A percentile compares a stretch with the other conserved stretches of the same genome.
phyloP scores from a whole-genome alignment of 2,797 vertebrate genomes.

The Liparis tanakae region DNA sequence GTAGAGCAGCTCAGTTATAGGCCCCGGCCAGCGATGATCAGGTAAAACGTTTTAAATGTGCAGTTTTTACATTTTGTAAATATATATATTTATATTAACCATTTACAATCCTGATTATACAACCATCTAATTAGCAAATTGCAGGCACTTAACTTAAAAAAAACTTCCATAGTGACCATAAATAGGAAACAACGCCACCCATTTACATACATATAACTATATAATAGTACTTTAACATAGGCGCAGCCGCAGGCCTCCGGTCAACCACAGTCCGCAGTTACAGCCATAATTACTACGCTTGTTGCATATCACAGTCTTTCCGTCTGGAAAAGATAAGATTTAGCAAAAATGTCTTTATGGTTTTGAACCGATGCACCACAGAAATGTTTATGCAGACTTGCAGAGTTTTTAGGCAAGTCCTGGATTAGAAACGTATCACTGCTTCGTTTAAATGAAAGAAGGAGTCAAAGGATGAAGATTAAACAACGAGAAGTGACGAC shows the following conservation, averaged over 20 bases:
- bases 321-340: constrained; percentile 68
- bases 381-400: constrained; percentile 66
- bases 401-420: constrained; percentile 57
- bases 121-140: constrained; percentile 69
- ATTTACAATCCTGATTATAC: constrained; percentile 78
- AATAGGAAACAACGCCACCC: constrained; percentile 65
- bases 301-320: constrained; percentile 70
- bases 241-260: constrained; percentile 55
- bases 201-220: constrained; percentile 74
- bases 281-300: constrained; percentile 66
- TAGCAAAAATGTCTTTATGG: constrained; percentile 69
- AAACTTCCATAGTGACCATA: constrained; percentile 66
- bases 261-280: constrained; percentile 61
- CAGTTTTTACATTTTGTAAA: constrained; percentile 69
- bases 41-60: constrained; percentile 54
- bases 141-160: constrained; percentile 72
- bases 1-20: constrained; percentile 48
- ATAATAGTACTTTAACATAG: constrained; percentile 67
- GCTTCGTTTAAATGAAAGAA: constrained; percentile 37
- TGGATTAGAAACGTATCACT: constrained; percentile 59
- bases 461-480: constrained; percentile 15
- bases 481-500: constrained; percentile 33
- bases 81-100: constrained; percentile 74
- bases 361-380: constrained; percentile 80
- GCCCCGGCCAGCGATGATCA: constrained; percentile 36